Conservation (phyloP, 2,888 invertebrate species). For the Aromia moschata region DNA sequence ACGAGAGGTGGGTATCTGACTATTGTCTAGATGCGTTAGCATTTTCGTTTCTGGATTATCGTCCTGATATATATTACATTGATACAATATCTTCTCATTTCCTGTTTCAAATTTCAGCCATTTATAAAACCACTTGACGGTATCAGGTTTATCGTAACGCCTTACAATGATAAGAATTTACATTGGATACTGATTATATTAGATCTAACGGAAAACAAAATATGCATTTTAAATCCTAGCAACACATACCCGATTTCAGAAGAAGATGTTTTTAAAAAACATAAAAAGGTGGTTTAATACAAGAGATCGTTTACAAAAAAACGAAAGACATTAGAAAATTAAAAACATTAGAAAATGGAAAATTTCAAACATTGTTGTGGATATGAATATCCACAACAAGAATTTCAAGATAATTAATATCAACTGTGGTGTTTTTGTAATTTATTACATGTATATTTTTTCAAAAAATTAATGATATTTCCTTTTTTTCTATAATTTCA, state of each 20-base stretch:
- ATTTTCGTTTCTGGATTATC: too few species aligned
- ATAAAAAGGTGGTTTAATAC: slow-evolving; percentile 11
- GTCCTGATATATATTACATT: too few species aligned
- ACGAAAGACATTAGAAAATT: slow-evolving; percentile 4
- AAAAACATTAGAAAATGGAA: too few species aligned
- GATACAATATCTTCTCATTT: too few species aligned
- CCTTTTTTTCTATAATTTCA: too few species aligned
- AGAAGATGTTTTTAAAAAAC: slow-evolving; percentile 1
- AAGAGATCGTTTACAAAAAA: slow-evolving; percentile 6
- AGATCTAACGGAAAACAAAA: neutral
- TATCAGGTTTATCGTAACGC: slow-evolving; percentile 1
- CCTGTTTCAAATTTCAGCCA: slow-evolving; percentile 1
- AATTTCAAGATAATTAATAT: neutral
- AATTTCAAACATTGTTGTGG: neutral
- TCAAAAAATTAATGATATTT: neutral
- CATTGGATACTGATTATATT: slow-evolving; percentile 16
- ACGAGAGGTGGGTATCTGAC: too few species aligned
- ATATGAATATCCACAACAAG: slow-evolving; percentile 8
- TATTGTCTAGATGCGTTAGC: too few species aligned
- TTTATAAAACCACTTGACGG: neutral
- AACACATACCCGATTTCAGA: neutral
- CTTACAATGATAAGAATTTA: neutral
- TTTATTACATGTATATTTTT: neutral
- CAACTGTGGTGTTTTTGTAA: slow-evolving; percentile 11
- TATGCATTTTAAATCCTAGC: slow-evolving; percentile 9